These are phyloP conservation scores for Synanthedon andrenaeformis DNA, from an alignment of 2,888 invertebrate genomes.

Conservation along the genomic window DNA sequence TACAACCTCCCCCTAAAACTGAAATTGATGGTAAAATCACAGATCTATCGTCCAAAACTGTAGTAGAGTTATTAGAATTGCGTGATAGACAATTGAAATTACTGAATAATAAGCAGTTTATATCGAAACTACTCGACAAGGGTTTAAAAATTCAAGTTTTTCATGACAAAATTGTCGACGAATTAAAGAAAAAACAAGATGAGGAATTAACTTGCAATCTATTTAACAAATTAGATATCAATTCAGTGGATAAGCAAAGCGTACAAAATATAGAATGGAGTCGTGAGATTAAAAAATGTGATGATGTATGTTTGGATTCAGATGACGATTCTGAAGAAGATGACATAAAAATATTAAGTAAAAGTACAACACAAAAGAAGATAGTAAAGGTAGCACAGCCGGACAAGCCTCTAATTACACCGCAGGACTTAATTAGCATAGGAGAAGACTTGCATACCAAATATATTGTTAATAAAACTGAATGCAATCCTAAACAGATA, in stretches of 20 bases:
- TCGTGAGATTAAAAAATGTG: slow-evolving; percentile 42
- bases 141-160: slow-evolving; percentile 68
- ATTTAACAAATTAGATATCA: slow-evolving; percentile 61
- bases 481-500: slow-evolving; percentile 34
- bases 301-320: slow-evolving; percentile 51
- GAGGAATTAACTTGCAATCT: slow-evolving; percentile 62
- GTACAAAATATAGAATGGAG: slow-evolving; percentile 73
- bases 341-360: slow-evolving; percentile 70
- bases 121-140: slow-evolving; percentile 69
- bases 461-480: slow-evolving; percentile 65
- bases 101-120: slow-evolving; percentile 61
- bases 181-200: slow-evolving; percentile 59
- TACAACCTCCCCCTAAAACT: slow-evolving; percentile 49
- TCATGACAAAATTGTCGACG: slow-evolving; percentile 50
- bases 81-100: slow-evolving; percentile 69
- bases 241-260: slow-evolving; percentile 43
- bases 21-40: slow-evolving; percentile 68
- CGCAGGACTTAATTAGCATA: slow-evolving; percentile 61
- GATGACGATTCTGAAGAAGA: slow-evolving; percentile 73
- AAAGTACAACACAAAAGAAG: slow-evolving; percentile 61
- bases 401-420: slow-evolving; percentile 59
- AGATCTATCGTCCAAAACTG: slow-evolving; percentile 53
- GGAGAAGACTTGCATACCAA: slow-evolving; percentile 60
- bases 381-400: slow-evolving; percentile 50
- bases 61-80: slow-evolving; percentile 62